Evolutionary conservation across 64 coral and sea anemone genomes (phyloP).

Genomic region (Anthopleura sola): DNA sequence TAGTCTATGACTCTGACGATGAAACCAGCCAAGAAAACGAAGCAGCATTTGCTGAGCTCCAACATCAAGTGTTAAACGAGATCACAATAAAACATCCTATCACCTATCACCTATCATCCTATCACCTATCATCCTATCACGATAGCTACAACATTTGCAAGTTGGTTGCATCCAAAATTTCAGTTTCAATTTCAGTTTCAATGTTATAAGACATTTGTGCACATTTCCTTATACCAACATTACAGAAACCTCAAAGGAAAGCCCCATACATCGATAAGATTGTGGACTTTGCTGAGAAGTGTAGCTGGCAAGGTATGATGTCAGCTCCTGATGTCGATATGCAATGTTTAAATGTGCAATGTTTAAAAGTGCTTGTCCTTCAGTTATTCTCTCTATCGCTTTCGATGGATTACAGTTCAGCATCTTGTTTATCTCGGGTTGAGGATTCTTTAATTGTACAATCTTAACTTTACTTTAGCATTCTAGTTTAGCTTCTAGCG

Average conservation of each 20-base stretch:
- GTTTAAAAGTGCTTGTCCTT: too few species aligned
- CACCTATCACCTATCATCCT: too few species aligned
- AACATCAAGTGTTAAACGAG: background rate
- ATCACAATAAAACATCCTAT: background rate
- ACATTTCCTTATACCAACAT: background rate
- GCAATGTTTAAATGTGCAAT: too few species aligned
- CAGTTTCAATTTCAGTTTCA: too few species aligned
- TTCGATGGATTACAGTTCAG: too few species aligned
- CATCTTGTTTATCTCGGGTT: too few species aligned
- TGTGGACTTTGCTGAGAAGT: background rate
- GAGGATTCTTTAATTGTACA: too few species aligned
- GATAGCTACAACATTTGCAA: background rate
- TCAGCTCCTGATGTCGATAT: too few species aligned
- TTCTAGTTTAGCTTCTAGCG: too few species aligned
- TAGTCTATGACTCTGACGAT: background rate
- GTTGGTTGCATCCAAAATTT: background rate
- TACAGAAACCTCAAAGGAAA: background rate
- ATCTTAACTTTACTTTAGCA: too few species aligned
- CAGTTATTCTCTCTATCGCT: too few species aligned
- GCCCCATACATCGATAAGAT: background rate
- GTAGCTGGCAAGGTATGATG: background rate
- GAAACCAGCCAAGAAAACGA: background rate
- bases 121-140: too few species aligned
- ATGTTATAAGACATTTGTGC: background rate
- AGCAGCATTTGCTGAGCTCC: slow-evolving; percentile 4